These are phyloP conservation scores for Oligia fasciuncula DNA, from an alignment of 2,888 invertebrate genomes.

Conservation along the genomic window DNA sequence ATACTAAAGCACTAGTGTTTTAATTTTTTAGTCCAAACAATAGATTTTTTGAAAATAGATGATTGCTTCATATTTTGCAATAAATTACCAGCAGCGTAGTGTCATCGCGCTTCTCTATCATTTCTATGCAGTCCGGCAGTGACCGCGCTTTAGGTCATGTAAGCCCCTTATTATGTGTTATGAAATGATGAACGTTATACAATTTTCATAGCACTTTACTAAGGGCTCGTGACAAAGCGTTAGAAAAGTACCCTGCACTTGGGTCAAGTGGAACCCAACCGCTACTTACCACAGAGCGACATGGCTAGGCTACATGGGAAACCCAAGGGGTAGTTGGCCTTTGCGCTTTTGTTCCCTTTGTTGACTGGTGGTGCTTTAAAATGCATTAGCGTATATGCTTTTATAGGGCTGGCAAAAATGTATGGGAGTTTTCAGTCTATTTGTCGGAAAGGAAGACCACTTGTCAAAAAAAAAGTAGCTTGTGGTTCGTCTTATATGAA, in stretches of 20 bases:
- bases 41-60: too few species aligned
- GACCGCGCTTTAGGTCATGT: too few species aligned
- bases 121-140: too few species aligned
- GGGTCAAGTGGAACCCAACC: conserved; percentile 27
- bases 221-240: conserved; percentile 4
- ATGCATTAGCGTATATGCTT: conserved; percentile 36
- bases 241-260: conserved; percentile 1
- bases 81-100: too few species aligned
- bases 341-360: conserved; percentile 37
- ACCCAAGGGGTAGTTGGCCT: conserved; percentile 54
- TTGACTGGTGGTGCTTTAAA: conserved; percentile 36
- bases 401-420: conserved; percentile 15
- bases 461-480: neutral
- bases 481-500: too few species aligned
- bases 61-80: too few species aligned
- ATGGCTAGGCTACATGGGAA: conserved; percentile 28
- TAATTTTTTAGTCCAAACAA: too few species aligned
- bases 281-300: conserved; percentile 37
- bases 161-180: neutral
- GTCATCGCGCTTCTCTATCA: too few species aligned
- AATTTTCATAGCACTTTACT: neutral
- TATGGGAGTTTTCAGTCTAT: neutral
- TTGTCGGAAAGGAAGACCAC: neutral
- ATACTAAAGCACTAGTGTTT: too few species aligned
- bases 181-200: neutral